Evolutionary conservation across 2,797 vertebrate species (phyloP).

Genomic region (Myioborus miniatus): DNA sequence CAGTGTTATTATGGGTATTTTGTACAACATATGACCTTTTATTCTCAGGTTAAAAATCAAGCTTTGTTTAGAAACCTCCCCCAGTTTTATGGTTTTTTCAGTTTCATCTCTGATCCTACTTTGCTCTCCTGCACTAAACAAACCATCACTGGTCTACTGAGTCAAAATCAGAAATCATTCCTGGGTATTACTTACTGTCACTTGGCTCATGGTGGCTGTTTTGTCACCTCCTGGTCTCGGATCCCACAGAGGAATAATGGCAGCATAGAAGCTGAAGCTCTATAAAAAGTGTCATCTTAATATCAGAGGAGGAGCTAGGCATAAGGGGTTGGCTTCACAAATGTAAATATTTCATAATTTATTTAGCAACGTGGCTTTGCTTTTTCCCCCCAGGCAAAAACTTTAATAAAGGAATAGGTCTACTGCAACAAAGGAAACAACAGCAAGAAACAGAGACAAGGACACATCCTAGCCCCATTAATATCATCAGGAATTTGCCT

Average conservation of each 20-base stretch:
- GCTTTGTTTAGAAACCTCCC: background rate
- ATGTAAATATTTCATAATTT: slow-evolving; percentile 65
- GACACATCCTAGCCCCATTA: slow-evolving; percentile 4
- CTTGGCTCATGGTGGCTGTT: slow-evolving; percentile 48
- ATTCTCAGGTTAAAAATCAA: background rate
- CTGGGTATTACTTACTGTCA: slow-evolving; percentile 56
- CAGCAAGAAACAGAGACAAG: slow-evolving; percentile 35
- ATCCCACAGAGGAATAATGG: slow-evolving; percentile 36
- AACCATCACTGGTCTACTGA: background rate
- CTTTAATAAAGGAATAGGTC: slow-evolving; percentile 69
- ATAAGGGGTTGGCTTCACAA: slow-evolving; percentile 60
- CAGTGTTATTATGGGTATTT: background rate
- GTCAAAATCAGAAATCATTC: background rate
- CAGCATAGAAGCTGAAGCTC: slow-evolving; percentile 20
- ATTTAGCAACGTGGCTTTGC: slow-evolving; percentile 44
- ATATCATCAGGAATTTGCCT: background rate
- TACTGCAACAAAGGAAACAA: slow-evolving; percentile 57
- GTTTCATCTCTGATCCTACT: background rate
- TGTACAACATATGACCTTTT: background rate
- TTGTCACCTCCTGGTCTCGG: background rate
- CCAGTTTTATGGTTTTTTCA: background rate
- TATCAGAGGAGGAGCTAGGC: slow-evolving; percentile 68
- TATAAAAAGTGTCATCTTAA: slow-evolving; percentile 70
- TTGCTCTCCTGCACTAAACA: background rate
- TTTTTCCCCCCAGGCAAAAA: slow-evolving; percentile 63